These are phyloP conservation scores for Microcebus ravelobensis DNA, from an alignment of 2,113 vertebrate genomes.

Conservation along the genomic window DNA sequence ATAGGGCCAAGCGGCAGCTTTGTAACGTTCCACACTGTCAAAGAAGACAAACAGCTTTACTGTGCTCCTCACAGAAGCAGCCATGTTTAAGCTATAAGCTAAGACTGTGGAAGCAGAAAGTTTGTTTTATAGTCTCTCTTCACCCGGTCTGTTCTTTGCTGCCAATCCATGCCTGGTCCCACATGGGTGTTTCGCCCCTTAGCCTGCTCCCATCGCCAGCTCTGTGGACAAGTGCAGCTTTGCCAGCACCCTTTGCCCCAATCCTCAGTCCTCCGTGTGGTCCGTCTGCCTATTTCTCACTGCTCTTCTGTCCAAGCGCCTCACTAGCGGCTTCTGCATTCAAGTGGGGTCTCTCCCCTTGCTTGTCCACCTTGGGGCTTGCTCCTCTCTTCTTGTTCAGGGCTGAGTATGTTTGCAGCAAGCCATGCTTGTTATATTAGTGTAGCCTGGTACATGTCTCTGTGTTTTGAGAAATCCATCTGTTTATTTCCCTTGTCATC, in stretches of 20 bases:
- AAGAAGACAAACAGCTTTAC: background rate
- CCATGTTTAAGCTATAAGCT: background rate
- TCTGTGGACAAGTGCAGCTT: background rate
- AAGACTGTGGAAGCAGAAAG: background rate
- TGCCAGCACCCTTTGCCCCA: fast-evolving
- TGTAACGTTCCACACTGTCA: background rate
- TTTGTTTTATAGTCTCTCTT: background rate
- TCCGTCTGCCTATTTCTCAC: background rate
- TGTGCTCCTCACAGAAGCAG: background rate
- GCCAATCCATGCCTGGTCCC: fast-evolving
- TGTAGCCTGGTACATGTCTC: background rate
- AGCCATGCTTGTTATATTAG: background rate
- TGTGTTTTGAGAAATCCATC: background rate
- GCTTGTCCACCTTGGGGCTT: background rate
- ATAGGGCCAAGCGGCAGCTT: background rate
- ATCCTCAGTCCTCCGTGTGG: fast-evolving
- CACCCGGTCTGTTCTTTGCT: background rate
- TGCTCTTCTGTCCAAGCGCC: background rate
- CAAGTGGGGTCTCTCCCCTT: background rate
- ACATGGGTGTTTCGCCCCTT: fast-evolving
- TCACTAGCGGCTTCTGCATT: background rate
- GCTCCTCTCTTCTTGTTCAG: background rate
- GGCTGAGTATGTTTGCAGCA: background rate
- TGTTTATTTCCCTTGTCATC: background rate
- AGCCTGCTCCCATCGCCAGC: background rate